phyloP scores from a whole-genome alignment of 2,113 vertebrate genomes.

The Nothocercus nigrocapillus region DNA sequence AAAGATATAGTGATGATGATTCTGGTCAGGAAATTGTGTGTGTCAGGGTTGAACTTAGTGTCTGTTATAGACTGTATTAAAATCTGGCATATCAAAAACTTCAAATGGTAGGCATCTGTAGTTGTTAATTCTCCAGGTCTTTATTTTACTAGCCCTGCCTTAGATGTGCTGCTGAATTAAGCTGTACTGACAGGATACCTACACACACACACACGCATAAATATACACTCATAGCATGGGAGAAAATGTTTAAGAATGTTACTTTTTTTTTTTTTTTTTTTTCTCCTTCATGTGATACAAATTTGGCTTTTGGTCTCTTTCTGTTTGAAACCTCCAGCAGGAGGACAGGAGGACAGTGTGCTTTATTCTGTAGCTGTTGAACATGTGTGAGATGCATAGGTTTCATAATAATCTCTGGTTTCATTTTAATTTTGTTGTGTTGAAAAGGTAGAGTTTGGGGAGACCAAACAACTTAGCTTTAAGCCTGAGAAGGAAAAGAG shows the following conservation, averaged over 20 bases:
- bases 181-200: background rate
- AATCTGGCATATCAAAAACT: background rate
- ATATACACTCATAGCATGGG: too few species aligned
- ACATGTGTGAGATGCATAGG: background rate
- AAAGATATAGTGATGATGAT: background rate
- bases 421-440: background rate
- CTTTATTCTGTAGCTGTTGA: background rate
- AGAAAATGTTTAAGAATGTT: background rate
- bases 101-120: fast-evolving
- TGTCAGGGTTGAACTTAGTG: fast-evolving
- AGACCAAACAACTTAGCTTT: background rate
- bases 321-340: background rate
- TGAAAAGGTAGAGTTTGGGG: background rate
- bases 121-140: background rate
- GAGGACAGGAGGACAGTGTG: background rate
- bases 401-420: background rate
- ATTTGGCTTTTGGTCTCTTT: background rate
- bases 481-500: background rate
- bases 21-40: background rate
- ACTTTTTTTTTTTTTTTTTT: fast-evolving
- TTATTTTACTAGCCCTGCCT: background rate
- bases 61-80: background rate
- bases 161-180: background rate
- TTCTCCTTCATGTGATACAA: fast-evolving
- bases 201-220: too few species aligned